Conservation (phyloP, 2,888 invertebrate species). For the Lissonota sp. region DNA sequence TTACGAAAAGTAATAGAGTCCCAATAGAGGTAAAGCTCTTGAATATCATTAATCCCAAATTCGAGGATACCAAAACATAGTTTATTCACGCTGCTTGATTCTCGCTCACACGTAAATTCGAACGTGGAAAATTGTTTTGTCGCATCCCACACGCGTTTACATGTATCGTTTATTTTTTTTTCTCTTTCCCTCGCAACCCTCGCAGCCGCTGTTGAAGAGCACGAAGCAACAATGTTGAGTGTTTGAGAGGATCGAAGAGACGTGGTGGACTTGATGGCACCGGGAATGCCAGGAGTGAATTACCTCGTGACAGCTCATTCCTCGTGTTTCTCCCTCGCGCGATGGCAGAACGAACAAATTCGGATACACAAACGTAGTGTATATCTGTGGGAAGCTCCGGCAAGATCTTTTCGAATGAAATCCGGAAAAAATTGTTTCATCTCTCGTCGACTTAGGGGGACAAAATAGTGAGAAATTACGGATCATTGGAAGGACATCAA, state of each 20-base stretch:
- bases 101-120: slow-evolving; percentile 11
- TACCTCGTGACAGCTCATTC: slow-evolving; percentile 67
- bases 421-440: slow-evolving; percentile 21
- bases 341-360: not conserved
- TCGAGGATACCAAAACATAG: slow-evolving; percentile 17
- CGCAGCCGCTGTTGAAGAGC: not conserved
- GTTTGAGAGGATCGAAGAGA: not conserved
- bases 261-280: not conserved
- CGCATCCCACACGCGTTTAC: slow-evolving; percentile 18
- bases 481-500: not conserved
- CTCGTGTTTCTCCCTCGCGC: slow-evolving; percentile 45
- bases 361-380: not conserved
- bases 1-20: not conserved
- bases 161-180: slow-evolving; percentile 40
- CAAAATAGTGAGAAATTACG: slow-evolving; percentile 30
- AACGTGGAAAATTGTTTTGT: slow-evolving; percentile 27
- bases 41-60: not conserved
- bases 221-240: slow-evolving; percentile 13
- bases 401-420: not conserved
- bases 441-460: slow-evolving; percentile 1
- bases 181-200: slow-evolving; percentile 17
- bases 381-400: not conserved
- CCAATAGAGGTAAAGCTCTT: not conserved
- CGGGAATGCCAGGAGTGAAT: slow-evolving; percentile 58
- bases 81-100: not conserved